These are phyloP conservation scores for Bellardia bayeri DNA, from an alignment of 2,888 invertebrate genomes.

Conservation along the genomic window DNA sequence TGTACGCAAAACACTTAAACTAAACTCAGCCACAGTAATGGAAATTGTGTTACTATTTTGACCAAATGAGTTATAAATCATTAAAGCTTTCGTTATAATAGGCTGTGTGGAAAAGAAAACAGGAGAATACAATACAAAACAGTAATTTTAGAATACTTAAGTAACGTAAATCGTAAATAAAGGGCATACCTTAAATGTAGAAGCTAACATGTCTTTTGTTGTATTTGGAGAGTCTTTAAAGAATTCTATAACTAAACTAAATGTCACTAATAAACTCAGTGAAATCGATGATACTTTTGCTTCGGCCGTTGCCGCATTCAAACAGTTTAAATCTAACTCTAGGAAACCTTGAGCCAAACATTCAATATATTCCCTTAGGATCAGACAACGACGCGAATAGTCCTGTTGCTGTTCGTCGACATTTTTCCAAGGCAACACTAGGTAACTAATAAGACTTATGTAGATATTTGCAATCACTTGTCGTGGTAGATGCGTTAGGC, in stretches of 20 bases:
- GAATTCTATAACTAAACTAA: conserved; percentile 82
- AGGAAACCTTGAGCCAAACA: conserved; percentile 81
- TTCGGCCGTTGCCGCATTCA: conserved; percentile 77
- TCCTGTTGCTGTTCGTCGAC: conserved; percentile 82
- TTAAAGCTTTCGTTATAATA: conserved; percentile 82
- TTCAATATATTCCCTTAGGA: conserved; percentile 82
- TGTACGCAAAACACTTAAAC: conserved; percentile 82
- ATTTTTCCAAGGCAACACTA: conserved; percentile 83
- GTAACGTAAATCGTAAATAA: background rate
- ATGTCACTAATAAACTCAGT: conserved; percentile 79
- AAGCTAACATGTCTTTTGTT: conserved; percentile 83
- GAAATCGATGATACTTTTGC: conserved; percentile 81
- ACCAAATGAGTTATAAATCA: conserved; percentile 82
- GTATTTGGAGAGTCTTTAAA: conserved; percentile 82
- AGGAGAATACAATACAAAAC: background rate
- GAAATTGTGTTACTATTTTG: conserved; percentile 81
- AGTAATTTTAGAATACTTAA: background rate
- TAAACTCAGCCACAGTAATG: conserved; percentile 82
- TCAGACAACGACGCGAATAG: conserved; percentile 79
- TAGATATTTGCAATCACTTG: conserved; percentile 82
- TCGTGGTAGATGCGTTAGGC: conserved; percentile 81
- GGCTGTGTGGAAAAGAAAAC: conserved; percentile 76
- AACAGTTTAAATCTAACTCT: conserved; percentile 78
- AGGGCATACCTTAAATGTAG: conserved; percentile 81
- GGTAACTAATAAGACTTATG: conserved; percentile 82